Base-by-base conservation (phyloP, 2,113 vertebrate genomes). In the Erinaceus europaeus region DNA sequence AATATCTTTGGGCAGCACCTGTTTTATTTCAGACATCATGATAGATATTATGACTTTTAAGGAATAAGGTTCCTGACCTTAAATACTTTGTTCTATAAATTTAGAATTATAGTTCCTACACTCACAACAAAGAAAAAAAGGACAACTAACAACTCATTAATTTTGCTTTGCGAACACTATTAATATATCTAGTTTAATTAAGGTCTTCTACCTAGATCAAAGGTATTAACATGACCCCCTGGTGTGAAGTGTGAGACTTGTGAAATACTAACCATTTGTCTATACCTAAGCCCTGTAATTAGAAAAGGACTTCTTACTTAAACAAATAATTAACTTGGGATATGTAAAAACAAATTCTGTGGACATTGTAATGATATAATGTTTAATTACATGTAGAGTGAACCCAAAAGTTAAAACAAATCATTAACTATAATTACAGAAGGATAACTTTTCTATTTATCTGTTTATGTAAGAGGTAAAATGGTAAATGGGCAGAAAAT, bases 171-270 rank as follows among this genome's bases (percentile, higher is more conserved):
- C 44, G 44, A 81, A 59, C 4, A 76, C 18, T 32, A 75, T 6
- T 75, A 52, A 62, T 25, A 75, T 4, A 64, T 48, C 75, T 80
- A 59, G 79, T 87, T 84, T 69, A 86, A 77, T 87, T 69, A 84
- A 71, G 42, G 11, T 3, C 29, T 81, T 89, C 29, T 76, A 46
- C 21, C 44, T 62, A 62, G 29, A 62, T 82, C 21, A 81, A 68
- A 81, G 50, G 50, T 68, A 38, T 55, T 82, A 62, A 73, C 32
- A 12, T 82, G 64, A 36, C 18, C 82, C 90, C 52, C 59, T 64
- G 32, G 46, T 62, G 71, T 69, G 65, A 90, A 69, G 68, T 68
- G 18, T 9, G 73, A 82, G 29, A 32, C 7, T 50, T 34, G 64
- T 61, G 59, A 85, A 84, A 76, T 67, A 53, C 18, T 84, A 55